Evolutionary conservation across 2,888 invertebrate species (phyloP).

Genomic region (Ptycholaimellus sp.): DNA sequence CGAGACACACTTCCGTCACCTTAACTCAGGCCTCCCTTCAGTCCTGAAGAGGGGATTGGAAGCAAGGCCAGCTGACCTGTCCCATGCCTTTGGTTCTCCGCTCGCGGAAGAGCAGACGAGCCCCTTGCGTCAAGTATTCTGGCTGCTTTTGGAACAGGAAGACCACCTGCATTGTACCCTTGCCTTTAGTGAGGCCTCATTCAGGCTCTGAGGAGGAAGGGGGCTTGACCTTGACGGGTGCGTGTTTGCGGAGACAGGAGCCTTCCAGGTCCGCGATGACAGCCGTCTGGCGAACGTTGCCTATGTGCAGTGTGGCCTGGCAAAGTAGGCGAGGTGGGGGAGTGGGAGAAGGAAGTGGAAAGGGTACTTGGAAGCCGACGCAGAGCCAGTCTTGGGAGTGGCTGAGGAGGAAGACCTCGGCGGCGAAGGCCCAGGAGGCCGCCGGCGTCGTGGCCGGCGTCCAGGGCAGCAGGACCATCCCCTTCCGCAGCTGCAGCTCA

Average conservation of each 20-base stretch:
- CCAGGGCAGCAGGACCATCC: slow-evolving; percentile 52
- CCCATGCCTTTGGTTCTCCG: slow-evolving; percentile 64
- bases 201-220: no score
- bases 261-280: slow-evolving; percentile 39
- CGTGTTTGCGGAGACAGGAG: no score
- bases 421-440: slow-evolving; percentile 38
- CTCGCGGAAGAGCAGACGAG: slow-evolving; percentile 56
- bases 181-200: no score
- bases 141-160: slow-evolving; percentile 63
- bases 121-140: slow-evolving; percentile 54
- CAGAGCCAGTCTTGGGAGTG: slow-evolving; percentile 17
- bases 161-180: no score
- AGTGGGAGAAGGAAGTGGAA: not conserved
- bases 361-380: slow-evolving; percentile 32
- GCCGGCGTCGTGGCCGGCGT: slow-evolving; percentile 11
- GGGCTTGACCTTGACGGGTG: no score
- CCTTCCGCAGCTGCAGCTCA: no score
- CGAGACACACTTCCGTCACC: no score
- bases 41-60: no score
- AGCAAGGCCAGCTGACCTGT: no score
- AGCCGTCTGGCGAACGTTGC: slow-evolving; percentile 82
- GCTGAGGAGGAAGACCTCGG: slow-evolving; percentile 58
- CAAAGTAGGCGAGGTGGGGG: not conserved
- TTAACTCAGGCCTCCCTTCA: no score
- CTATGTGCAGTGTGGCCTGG: slow-evolving; percentile 48